Conservation (phyloP, 2,797 vertebrate genomes). For the Gadopsis marmoratus region DNA sequence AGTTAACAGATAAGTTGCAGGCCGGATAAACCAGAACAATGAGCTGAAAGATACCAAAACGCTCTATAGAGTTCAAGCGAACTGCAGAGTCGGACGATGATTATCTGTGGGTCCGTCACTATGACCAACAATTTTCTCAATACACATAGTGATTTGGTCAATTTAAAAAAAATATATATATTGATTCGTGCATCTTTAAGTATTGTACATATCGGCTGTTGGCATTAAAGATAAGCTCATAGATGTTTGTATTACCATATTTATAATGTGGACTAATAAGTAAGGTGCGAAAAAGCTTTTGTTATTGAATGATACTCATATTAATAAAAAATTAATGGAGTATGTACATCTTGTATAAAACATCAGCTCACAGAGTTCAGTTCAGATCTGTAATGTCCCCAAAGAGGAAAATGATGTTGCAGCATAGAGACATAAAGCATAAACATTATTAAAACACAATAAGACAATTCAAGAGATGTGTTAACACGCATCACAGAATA, state of each 20-base stretch:
- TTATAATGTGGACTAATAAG: neutral
- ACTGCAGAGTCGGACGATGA: neutral
- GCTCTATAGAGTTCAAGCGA: neutral
- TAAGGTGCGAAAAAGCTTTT: neutral
- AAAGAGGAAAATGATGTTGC: neutral
- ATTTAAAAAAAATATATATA: neutral
- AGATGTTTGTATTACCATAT: neutral
- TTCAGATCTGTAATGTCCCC: neutral
- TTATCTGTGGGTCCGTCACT: neutral
- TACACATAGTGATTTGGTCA: neutral
- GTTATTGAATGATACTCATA: constrained; percentile 1
- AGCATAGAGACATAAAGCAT: neutral
- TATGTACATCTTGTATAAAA: neutral
- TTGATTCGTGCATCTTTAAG: neutral
- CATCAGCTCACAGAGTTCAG: constrained; percentile 1
- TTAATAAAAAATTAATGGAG: neutral
- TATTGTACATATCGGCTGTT: constrained; percentile 1
- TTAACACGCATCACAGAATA: neutral
- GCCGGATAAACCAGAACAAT: neutral
- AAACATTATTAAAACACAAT: neutral
- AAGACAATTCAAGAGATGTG: neutral
- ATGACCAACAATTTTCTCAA: neutral
- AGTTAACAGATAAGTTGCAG: neutral
- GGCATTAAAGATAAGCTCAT: neutral
- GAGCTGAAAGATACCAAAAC: neutral